Conservation (phyloP, 2,113 vertebrate species). For the Lasiurus borealis region DNA sequence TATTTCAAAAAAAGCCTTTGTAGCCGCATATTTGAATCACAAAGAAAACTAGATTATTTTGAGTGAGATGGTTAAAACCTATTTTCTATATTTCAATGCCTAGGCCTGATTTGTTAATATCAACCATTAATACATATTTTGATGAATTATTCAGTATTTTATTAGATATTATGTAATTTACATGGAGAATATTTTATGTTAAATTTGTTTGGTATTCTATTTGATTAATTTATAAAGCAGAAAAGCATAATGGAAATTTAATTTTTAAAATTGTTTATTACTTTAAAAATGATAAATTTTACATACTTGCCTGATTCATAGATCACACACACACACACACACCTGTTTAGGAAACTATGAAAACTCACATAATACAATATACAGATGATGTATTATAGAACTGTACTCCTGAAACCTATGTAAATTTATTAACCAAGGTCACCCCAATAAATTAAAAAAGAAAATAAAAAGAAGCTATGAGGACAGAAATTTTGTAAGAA, state of each 20-base stretch:
- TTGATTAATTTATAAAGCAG: neutral
- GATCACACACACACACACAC: neutral
- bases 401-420: neutral
- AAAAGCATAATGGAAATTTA: slow-evolving; percentile 41
- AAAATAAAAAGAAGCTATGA: neutral
- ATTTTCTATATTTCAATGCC: slow-evolving; percentile 35
- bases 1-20: neutral
- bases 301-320: neutral
- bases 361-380: neutral
- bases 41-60: slow-evolving; percentile 44
- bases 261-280: slow-evolving; percentile 54
- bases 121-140: slow-evolving; percentile 20
- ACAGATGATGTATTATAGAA: neutral
- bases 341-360: neutral
- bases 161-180: slow-evolving; percentile 12
- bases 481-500: slow-evolving; percentile 19
- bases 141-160: slow-evolving; percentile 45
- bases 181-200: slow-evolving; percentile 29
- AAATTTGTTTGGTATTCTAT: slow-evolving; percentile 14
- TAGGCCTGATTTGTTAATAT: slow-evolving; percentile 46
- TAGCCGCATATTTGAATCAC: slow-evolving; percentile 57
- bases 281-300: slow-evolving; percentile 20
- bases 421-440: neutral
- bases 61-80: slow-evolving; percentile 32
- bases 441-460: neutral